phyloP scores from a whole-genome alignment of 2,888 invertebrate genomes.

The Carcina quercana region DNA sequence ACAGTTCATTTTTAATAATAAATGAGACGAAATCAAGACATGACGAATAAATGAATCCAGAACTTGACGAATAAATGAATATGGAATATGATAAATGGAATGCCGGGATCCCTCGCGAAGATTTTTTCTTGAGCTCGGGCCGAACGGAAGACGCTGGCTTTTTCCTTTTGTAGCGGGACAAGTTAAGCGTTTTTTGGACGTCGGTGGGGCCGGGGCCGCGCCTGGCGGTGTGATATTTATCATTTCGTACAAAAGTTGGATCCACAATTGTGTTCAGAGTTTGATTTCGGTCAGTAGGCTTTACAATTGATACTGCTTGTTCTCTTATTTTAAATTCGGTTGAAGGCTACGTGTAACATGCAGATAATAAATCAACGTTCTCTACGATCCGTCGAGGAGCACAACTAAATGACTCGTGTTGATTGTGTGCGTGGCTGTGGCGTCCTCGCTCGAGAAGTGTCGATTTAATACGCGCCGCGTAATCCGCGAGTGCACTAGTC shows the following conservation, averaged over 20 bases:
- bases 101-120: constrained; percentile 68
- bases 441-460: constrained; percentile 40
- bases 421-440: constrained; percentile 31
- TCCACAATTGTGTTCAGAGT: constrained; percentile 51
- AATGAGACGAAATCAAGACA: constrained; percentile 76
- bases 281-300: constrained; percentile 41
- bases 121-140: constrained; percentile 71
- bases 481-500: constrained; percentile 72
- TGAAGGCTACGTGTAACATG: constrained; percentile 1
- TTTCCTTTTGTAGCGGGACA: constrained; percentile 73
- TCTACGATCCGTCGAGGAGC: constrained; percentile 3
- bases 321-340: constrained; percentile 6
- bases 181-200: constrained; percentile 73
- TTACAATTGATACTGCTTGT: constrained; percentile 12
- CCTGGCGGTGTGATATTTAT: constrained; percentile 66
- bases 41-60: constrained; percentile 76
- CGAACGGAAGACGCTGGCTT: constrained; percentile 73
- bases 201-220: too few species aligned
- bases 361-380: constrained; percentile 9
- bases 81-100: constrained; percentile 75
- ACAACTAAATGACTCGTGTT: constrained; percentile 5
- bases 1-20: constrained; percentile 77
- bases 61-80: constrained; percentile 76
- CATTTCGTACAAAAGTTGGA: constrained; percentile 65
- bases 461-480: constrained; percentile 58